These are phyloP conservation scores for Chrysina gloriosa DNA, from an alignment of 2,888 invertebrate genomes.

Conservation along the genomic window DNA sequence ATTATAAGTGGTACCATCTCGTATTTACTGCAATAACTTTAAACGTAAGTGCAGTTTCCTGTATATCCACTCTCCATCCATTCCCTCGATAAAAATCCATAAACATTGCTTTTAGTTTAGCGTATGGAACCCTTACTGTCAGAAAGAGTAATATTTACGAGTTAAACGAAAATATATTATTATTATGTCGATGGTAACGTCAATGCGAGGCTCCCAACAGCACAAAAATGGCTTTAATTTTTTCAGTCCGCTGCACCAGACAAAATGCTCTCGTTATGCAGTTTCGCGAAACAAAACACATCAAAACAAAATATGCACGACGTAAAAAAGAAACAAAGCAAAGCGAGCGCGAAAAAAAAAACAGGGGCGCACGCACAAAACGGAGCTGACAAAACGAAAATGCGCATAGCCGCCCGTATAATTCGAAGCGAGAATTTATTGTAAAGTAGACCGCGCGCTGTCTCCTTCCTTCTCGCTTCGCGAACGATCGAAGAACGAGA, in stretches of 20 bases:
- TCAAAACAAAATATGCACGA: conserved; percentile 20
- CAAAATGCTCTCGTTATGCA: conserved; percentile 32
- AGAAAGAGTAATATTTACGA: conserved; percentile 4
- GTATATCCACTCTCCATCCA: background rate
- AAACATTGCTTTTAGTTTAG: background rate
- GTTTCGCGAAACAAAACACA: conserved; percentile 25
- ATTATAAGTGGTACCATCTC: no score
- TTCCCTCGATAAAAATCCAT: background rate
- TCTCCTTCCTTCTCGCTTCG: background rate
- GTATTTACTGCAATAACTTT: no score
- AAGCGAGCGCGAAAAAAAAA: conserved; percentile 16
- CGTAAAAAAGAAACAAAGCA: conserved; percentile 18
- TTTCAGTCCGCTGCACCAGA: conserved; percentile 5
- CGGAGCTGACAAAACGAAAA: conserved; percentile 26
- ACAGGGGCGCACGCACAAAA: conserved; percentile 16
- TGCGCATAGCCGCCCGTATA: conserved; percentile 27
- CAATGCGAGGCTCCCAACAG: background rate
- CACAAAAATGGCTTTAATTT: conserved; percentile 20
- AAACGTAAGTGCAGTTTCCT: no score
- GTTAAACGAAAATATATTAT: background rate
- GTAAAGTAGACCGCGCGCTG: background rate
- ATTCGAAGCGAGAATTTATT: conserved; percentile 34
- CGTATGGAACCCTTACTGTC: background rate
- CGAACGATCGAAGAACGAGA: conserved; percentile 15
- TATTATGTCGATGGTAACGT: conserved; percentile 1